Evolutionary conservation across 2,113 vertebrate species (phyloP).

Genomic region (Megaceryle torquata): DNA sequence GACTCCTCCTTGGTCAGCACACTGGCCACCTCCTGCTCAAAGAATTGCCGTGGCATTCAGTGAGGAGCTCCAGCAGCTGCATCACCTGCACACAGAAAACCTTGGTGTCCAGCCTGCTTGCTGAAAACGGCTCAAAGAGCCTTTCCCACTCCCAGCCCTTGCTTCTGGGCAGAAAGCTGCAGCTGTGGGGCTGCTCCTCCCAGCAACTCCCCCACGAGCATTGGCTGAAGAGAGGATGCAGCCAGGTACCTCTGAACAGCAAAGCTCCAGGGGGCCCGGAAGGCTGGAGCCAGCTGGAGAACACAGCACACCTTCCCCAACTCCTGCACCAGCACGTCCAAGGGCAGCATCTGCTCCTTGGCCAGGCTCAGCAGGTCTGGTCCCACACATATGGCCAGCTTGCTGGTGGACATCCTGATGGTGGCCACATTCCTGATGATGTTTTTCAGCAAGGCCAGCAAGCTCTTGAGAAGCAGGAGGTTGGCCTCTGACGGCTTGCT

Average conservation of each 20-base stretch:
- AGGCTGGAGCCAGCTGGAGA: fast-evolving
- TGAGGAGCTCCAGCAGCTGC: constrained; percentile 80
- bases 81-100: constrained; percentile 68
- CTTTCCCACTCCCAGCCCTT: background rate
- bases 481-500: constrained; percentile 63
- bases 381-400: constrained; percentile 82
- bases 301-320: constrained; percentile 54
- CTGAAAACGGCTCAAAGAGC: background rate
- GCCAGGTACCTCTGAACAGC: background rate
- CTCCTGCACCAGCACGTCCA: constrained; percentile 67
- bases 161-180: background rate
- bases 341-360: background rate
- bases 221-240: background rate
- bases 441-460: constrained; percentile 79
- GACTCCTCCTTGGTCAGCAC: constrained; percentile 40
- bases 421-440: constrained; percentile 48
- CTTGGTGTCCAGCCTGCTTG: background rate
- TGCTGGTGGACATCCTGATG: constrained; percentile 83
- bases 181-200: background rate
- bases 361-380: constrained; percentile 56
- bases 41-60: constrained; percentile 76
- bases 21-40: constrained; percentile 71
- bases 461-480: constrained; percentile 75
- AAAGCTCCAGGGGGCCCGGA: fast-evolving
- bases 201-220: fast-evolving